Conservation (phyloP, 2,888 invertebrate species). For the Prosopocoilus inquinatus region DNA sequence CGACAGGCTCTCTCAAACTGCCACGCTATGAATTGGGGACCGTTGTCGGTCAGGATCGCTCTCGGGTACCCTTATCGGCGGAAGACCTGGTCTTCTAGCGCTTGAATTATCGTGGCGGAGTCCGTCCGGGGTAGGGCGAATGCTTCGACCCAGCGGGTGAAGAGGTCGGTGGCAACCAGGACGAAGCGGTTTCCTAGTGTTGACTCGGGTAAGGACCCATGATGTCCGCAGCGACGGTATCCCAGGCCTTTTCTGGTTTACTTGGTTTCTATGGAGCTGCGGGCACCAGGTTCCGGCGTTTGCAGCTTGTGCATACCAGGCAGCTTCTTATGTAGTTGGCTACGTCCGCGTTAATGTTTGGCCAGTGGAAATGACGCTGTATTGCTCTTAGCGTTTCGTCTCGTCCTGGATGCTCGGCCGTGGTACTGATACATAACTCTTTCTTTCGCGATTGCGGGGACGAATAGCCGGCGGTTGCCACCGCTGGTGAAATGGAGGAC, state of each 20-base stretch:
- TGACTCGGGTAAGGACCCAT: constrained; percentile 18
- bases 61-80: constrained; percentile 17
- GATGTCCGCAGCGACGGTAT: constrained; percentile 15
- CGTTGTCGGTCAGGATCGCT: constrained; percentile 20
- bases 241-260: constrained; percentile 8
- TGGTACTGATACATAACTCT: constrained; percentile 2
- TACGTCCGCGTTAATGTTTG: not conserved
- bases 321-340: constrained; percentile 28
- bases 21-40: constrained; percentile 9
- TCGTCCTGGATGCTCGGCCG: constrained; percentile 17
- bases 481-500: too few species aligned
- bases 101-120: not conserved
- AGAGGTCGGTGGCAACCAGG: constrained; percentile 28
- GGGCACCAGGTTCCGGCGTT: constrained; percentile 10
- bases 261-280: constrained; percentile 13
- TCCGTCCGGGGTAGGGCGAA: constrained; percentile 18
- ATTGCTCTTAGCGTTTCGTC: constrained; percentile 18
- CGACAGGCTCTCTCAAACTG: constrained; percentile 11
- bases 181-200: constrained; percentile 18
- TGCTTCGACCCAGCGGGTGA: constrained; percentile 30
- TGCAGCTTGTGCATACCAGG: constrained; percentile 9
- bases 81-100: constrained; percentile 21
- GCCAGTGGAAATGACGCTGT: constrained; percentile 5
- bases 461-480: not conserved
- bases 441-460: not conserved